Base-by-base conservation (phyloP, 2,888 invertebrate genomes). In the Aspidiotus destructor region DNA sequence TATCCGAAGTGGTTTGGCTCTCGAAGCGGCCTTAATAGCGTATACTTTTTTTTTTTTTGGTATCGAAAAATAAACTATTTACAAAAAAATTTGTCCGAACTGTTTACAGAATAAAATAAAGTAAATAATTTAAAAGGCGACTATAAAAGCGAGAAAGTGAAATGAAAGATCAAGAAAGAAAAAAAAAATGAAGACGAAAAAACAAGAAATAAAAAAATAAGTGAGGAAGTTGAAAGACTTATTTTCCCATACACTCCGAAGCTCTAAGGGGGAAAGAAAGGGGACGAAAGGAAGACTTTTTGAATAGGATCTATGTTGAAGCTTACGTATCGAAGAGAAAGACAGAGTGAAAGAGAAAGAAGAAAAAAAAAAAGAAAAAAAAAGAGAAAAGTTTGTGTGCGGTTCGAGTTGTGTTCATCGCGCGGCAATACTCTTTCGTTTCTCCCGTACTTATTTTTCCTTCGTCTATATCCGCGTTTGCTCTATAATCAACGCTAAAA, bases 401-500 rank as follows among this genome's bases (percentile, higher is more conserved):
- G 28, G 63, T 17, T 40, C n/a, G 41, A 17, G 8, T 13, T 62
- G 41, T 17, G 62, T 53, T 63, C 41, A n/a, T 61, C 11, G 61
- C 15, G 61, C 44, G 40, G n/a, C 28, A 40, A n/a, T 17, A 28
- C 28, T 15, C 13, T 61, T 15, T 61, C 61, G 15, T 11, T 44
- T 61, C 41, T n/a, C 10, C 42, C 48, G 48, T 16, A 13, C 42
- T 61, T 61, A 15, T 58, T 28, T 58, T 28, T 17, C 28, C 28
- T 28, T 28, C 58, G 58, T 40, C 28, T 28, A 13, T 28, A 58
- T 58, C 58, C 15, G 17, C 40, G 57, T 53, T 69, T 48, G 61
- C 52, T 13, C 41, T 62, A 62, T 69, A 69, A 69, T 69, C 69
- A 69, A 69, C 61, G 69, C 69, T 69, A 69, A 69, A 69, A 69